Evolutionary conservation across 2,797 vertebrate species (phyloP).

Genomic region (Petrocephalus schoutedeni): DNA sequence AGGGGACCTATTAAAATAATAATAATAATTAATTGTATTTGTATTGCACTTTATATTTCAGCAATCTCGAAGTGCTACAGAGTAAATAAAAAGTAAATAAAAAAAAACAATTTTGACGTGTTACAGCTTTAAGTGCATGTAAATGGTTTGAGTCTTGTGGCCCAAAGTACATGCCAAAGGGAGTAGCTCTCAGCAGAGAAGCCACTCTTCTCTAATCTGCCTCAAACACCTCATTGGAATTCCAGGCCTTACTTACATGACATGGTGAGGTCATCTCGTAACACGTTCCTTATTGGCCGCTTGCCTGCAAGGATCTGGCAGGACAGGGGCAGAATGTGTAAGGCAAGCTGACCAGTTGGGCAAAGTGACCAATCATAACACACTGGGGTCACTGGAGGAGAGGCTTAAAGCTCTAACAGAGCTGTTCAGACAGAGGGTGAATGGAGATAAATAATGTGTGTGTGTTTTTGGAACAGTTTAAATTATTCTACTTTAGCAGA

Average conservation of each 20-base stretch:
- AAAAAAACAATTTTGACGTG: neutral
- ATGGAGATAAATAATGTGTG: neutral
- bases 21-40: too few relatives aligned
- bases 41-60: too few relatives aligned
- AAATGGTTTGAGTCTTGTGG: neutral
- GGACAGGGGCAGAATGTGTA: neutral
- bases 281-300: neutral
- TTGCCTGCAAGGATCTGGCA: neutral
- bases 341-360: neutral
- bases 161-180: neutral
- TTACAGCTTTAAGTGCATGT: neutral
- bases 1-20: too few relatives aligned
- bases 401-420: neutral
- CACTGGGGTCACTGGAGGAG: neutral
- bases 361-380: neutral
- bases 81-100: too few relatives aligned
- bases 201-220: neutral
- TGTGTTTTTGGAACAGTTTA: neutral
- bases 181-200: neutral
- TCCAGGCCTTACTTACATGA: neutral
- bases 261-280: neutral
- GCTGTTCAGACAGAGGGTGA: neutral
- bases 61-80: too few relatives aligned
- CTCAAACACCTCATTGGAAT: neutral
- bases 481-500: neutral